Percentiles rank a stretch among this genome's conserved stretches.
These are phyloP conservation scores for Solenopsis invicta DNA, from an alignment of 1,140 invertebrate species.

Conservation along the genomic window DNA sequence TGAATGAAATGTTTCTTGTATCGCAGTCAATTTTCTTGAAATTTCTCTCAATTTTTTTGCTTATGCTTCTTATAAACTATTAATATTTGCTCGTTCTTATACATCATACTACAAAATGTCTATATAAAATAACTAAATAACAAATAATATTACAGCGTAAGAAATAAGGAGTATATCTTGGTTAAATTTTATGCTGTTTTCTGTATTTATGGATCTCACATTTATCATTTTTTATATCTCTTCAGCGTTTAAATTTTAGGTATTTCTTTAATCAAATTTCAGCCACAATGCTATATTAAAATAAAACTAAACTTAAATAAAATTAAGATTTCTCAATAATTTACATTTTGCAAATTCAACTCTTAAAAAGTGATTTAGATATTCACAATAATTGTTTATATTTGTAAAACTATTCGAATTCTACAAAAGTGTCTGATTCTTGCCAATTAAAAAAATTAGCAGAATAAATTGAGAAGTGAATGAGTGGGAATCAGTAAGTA, in stretches of 20 bases:
- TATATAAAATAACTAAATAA: constrained; percentile 1
- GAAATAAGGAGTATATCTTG: background rate
- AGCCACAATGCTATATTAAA: background rate
- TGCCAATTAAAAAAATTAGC: background rate
- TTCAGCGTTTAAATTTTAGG: background rate
- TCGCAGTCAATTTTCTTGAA: background rate
- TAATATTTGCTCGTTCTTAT: background rate
- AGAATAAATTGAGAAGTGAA: constrained; percentile 13
- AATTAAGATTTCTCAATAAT: background rate
- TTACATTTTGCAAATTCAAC: background rate
- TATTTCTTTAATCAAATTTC: background rate
- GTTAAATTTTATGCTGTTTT: background rate
- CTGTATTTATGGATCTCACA: background rate
- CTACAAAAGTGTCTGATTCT: background rate
- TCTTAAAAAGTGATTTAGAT: background rate
- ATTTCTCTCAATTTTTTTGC: background rate
- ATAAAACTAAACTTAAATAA: background rate
- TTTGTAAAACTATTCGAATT: background rate
- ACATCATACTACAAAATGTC: background rate
- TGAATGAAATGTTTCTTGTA: background rate
- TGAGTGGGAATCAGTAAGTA: background rate
- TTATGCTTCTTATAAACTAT: background rate
- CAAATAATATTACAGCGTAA: background rate
- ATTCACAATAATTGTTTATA: background rate
- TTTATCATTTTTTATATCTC: background rate